These are phyloP conservation scores for Drosophila anceps DNA, from an alignment of 2,888 invertebrate species.

Conservation along the genomic window DNA sequence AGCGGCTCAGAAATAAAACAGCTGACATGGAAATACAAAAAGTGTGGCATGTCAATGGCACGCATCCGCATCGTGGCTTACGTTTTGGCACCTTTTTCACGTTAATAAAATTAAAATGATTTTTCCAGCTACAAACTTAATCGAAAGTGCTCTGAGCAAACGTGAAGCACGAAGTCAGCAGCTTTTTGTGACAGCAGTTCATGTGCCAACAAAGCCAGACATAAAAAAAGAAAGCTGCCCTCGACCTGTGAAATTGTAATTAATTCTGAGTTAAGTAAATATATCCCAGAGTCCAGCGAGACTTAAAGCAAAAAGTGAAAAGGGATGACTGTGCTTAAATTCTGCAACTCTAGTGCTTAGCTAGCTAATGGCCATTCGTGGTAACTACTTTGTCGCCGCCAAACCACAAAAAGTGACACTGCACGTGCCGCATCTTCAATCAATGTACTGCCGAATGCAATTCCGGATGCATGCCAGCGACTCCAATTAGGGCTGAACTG, in stretches of 20 bases:
- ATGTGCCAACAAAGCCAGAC: not conserved
- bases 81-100: constrained; percentile 28
- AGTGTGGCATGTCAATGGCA: constrained; percentile 12
- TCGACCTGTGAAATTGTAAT: not conserved
- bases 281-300: not conserved
- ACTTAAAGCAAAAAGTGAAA: not conserved
- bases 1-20: not conserved
- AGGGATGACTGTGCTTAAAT: not conserved
- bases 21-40: constrained; percentile 17
- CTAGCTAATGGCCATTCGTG: not conserved
- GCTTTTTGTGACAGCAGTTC: constrained; percentile 22
- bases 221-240: not conserved
- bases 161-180: constrained; percentile 19
- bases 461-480: constrained; percentile 10
- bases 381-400: not conserved
- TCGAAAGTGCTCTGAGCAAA: constrained; percentile 6
- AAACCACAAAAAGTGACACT: constrained; percentile 5
- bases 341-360: not conserved
- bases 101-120: constrained; percentile 49
- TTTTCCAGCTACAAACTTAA: constrained; percentile 10
- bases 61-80: constrained; percentile 3
- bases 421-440: constrained; percentile 8
- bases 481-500: constrained; percentile 27
- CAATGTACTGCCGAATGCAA: constrained; percentile 11
- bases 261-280: not conserved